Percentiles rank a stretch among this genome's conserved stretches.
phyloP scores from a whole-genome alignment of 2,888 invertebrate species.

The Anagyrus pseudococci region DNA sequence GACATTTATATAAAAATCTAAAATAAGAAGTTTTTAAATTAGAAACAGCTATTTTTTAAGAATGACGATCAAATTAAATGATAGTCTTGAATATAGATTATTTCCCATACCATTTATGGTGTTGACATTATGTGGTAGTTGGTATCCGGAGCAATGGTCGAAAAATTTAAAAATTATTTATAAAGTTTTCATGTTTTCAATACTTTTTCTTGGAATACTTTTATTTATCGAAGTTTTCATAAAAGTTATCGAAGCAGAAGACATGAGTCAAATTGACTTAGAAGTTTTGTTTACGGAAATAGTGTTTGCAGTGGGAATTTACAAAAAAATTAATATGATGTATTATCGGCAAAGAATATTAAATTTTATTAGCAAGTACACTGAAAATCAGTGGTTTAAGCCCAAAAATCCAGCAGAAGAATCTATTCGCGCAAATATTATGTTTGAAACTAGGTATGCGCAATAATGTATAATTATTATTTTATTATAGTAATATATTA shows the following conservation, averaged over 20 bases:
- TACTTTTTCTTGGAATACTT: not conserved
- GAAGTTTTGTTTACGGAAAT: conserved; percentile 20
- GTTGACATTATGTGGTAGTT: conserved; percentile 26
- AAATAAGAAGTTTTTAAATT: too few relatives aligned
- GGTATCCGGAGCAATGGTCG: conserved; percentile 23
- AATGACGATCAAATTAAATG: too few relatives aligned
- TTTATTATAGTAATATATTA: not conserved
- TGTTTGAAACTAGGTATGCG: conserved; percentile 15
- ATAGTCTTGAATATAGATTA: conserved; percentile 16
- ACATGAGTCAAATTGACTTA: conserved; percentile 4
- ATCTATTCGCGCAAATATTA: not conserved
- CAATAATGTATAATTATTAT: not conserved
- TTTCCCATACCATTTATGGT: conserved; percentile 23
- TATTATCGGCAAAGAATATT: conserved; percentile 5
- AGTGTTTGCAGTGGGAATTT: conserved; percentile 7
- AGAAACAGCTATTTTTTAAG: too few relatives aligned
- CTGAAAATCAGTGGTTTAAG: conserved; percentile 7
- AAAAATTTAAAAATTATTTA: conserved; percentile 14
- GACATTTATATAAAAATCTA: too few relatives aligned
- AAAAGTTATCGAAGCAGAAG: not conserved
- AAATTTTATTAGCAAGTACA: conserved; percentile 5
- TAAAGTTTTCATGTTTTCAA: conserved; percentile 4
- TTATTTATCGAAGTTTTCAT: conserved; percentile 9
- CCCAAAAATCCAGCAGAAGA: conserved; percentile 6
- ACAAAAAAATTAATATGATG: conserved; percentile 13